phyloP scores from a whole-genome alignment of 2,888 invertebrate genomes.

The Yponomeuta plumbellus region DNA sequence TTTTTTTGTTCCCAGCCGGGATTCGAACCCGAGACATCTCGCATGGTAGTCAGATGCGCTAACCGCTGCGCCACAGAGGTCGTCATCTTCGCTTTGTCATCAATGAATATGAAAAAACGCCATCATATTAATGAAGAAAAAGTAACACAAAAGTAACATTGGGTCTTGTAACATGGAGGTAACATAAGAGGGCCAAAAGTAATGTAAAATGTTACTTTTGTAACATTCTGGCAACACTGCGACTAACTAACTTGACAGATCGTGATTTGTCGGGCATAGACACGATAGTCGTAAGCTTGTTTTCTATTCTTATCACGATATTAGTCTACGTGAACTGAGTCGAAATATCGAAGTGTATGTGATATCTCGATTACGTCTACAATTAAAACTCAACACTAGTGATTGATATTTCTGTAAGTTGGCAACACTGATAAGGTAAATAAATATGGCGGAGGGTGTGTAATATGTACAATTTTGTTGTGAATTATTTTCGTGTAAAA shows the following conservation, averaged over 20 bases:
- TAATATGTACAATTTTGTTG: constrained; percentile 19
- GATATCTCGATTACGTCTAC: neutral
- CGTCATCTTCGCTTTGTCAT: too few relatives aligned
- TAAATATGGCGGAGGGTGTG: constrained; percentile 67
- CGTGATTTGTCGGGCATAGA: neutral
- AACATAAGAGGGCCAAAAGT: too few relatives aligned
- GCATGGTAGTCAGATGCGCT: too few relatives aligned
- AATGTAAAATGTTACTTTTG: too few relatives aligned
- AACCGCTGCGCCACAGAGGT: too few relatives aligned
- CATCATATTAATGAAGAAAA: too few relatives aligned
- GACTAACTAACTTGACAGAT: neutral
- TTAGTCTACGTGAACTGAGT: neutral
- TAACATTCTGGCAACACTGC: too few relatives aligned
- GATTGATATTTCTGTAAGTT: constrained; percentile 11
- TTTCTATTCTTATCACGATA: neutral
- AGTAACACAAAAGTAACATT: too few relatives aligned
- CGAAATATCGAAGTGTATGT: neutral
- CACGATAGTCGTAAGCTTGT: neutral
- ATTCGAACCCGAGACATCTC: too few relatives aligned
- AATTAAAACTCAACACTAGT: neutral
- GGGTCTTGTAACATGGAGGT: too few relatives aligned
- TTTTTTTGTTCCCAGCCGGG: too few relatives aligned
- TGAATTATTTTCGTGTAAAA: constrained; percentile 14
- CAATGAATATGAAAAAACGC: too few relatives aligned
- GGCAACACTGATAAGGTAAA: constrained; percentile 52